Base-by-base conservation (phyloP, 2,888 invertebrate species). In the Argyra leucocephala region DNA sequence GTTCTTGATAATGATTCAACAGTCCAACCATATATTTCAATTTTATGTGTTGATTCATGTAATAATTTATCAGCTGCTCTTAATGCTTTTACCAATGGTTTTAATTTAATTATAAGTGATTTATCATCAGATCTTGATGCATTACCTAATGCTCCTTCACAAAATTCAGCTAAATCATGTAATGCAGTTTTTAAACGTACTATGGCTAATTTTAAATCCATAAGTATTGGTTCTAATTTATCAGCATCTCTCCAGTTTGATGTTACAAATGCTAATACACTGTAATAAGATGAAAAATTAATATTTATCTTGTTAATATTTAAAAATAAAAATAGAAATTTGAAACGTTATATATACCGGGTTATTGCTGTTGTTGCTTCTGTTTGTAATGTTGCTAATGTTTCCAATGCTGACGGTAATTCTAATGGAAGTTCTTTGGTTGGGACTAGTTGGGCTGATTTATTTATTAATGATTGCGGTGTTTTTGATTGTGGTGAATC, bases 121-220 rank as follows among this genome's bases (percentile, higher is more conserved):
- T 90, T 90, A 77, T 92, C 92, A 71, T 89, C 87, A 63, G 90
- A 90, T 75, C 87, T 86, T 59, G 88, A 86, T 9, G 93, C 92
- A 78, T 94, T 94, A 57, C 92, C 93, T 67, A 94, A 81, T 26
- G 93, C 88, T 48, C 94, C 93, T 78, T 92, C 91, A 0, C 91
- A 88, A 76, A 96, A 96, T 71, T 93, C 91, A 0, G 92, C 86
- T 67, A 95, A 85, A 81, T 95, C 93, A 76, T 91, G 90, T 37
- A 95, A 80, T 1, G 91, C 88, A 4, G 91, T 89, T 70, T 89
- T 84, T 62, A 96, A 82, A 64, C 90, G 83, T 7, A 88, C 85
- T 61, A 90, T 90, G 7, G 91, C 88, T 70, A 91, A 83, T 79
- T 91, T 90, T 59, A 96, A 87, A 76, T 95, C 93, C 81, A 91